phyloP scores from a whole-genome alignment of 64 coral and sea anemone genomes.

The Acropora tenuis region DNA sequence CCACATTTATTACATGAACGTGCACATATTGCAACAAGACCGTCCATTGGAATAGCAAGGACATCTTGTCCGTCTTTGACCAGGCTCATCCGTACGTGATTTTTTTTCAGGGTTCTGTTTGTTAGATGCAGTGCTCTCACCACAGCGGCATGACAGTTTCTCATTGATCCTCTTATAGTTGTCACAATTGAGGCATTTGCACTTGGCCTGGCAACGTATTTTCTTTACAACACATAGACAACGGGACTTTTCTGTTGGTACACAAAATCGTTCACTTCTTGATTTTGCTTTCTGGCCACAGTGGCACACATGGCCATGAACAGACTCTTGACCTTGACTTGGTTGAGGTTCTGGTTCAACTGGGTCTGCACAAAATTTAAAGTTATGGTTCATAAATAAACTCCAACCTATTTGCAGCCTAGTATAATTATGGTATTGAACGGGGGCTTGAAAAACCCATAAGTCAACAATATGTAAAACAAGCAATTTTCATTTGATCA shows the following conservation, averaged over 20 bases:
- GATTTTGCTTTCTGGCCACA: constrained; percentile 40
- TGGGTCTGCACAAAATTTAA: not conserved
- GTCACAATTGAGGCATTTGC: constrained; percentile 26
- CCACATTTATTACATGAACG: constrained; percentile 40
- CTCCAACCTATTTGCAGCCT: not conserved
- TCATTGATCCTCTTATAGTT: not conserved
- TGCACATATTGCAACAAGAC: not conserved
- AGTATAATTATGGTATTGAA: not conserved
- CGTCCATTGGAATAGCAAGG: constrained; percentile 12
- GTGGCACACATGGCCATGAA: not conserved
- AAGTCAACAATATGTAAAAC: not conserved
- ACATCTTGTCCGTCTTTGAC: constrained; percentile 39
- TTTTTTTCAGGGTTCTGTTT: not conserved
- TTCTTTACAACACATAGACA: constrained; percentile 27
- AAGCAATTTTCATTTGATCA: not conserved
- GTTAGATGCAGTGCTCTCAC: not conserved
- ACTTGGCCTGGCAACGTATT: not conserved
- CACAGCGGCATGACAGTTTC: constrained; percentile 20
- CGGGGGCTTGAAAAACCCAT: not conserved
- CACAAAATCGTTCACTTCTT: not conserved
- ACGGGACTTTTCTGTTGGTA: not conserved
- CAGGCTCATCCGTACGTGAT: not conserved
- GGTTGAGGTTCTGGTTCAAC: not conserved
- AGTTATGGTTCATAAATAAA: not conserved
- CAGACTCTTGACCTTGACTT: not conserved